Evolutionary conservation across 2,888 invertebrate genomes (phyloP), one percentile per base, ranked within the genome.

Genomic region (Hesperia comma): DNA sequence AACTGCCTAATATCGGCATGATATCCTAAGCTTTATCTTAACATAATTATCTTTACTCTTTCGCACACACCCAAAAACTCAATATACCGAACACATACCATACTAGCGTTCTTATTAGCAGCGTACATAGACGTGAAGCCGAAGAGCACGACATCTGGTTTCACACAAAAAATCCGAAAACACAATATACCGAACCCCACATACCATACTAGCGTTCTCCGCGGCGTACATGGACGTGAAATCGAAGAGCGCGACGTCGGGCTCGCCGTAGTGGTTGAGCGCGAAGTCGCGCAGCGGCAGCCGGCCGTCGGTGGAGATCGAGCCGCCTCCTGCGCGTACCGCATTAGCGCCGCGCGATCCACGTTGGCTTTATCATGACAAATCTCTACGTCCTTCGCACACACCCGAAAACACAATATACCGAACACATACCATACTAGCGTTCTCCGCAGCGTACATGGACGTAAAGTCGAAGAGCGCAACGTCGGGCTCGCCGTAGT

Each of bases 391-490:
- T n/a, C n/a, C n/a, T n/a, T n/a, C n/a, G n/a, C n/a, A n/a, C n/a
- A 1, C 33, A 33, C 1, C 32, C 32, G 32, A 7, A 6, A 33
- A 33, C 32, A 33, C 7, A 33, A 6, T 6, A 6, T 8, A 8
- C 10, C 10, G 0, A 33, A 8, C 33, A 5, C 43, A 6, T 63
- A 63, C 96, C 79, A 98, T 94, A 75, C 97, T 97, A 7, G 99
- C 98, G 88, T 98, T 98, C 87, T 99, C 98, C 0, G 99, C 98
- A 0, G 98, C 98, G 88, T 98, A 99, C 97, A 99, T 98, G 0
- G 98, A 98, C 0, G 99, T 99, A 85, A 99, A 99, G 90, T 99
- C 99, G 87, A 99, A 99, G 95, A 99, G 97, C 53, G 99, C 98
- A 1, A 99, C 98, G 87, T 99, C 99, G 0, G 99, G 98, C 84